phyloP scores from a whole-genome alignment of 92 coral and sea anemone genomes.

The Pocillopora meandrina region DNA sequence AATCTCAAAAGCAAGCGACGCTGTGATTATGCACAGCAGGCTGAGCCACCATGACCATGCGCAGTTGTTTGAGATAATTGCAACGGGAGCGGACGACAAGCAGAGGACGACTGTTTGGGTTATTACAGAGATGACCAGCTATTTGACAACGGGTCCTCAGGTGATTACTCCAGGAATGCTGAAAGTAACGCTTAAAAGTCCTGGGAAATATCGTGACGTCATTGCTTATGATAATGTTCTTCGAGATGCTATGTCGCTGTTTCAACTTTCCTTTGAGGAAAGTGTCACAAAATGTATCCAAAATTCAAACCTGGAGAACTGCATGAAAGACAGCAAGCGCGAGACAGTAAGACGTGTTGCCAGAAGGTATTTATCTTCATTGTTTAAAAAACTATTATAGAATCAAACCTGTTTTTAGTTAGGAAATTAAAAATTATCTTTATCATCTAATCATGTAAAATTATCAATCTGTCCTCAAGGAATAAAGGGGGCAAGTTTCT shows the following conservation, averaged over 20 bases:
- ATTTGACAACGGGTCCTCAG: neutral
- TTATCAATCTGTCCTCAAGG: no score
- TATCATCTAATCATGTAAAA: no score
- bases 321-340: neutral
- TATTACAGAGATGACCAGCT: conserved; percentile 26
- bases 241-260: neutral
- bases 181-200: conserved; percentile 23
- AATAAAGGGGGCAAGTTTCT: no score
- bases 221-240: neutral
- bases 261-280: conserved; percentile 21
- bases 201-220: conserved; percentile 1
- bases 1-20: conserved; percentile 14
- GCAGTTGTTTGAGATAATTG: neutral
- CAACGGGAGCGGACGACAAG: neutral
- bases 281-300: neutral
- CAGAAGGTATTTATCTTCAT: conserved; percentile 8
- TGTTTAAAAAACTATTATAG: no score
- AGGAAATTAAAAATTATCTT: no score
- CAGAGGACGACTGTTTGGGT: conserved; percentile 28
- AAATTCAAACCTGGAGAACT: neutral
- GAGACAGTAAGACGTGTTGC: neutral
- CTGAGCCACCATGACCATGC: neutral
- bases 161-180: conserved; percentile 47
- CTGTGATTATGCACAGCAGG: conserved; percentile 36
- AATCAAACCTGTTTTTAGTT: no score